Percentiles rank a stretch among this genome's conserved stretches.
These are phyloP conservation scores for Phrynocephalus vlangalii DNA, from an alignment of 2,797 vertebrate species.

Conservation along the genomic window DNA sequence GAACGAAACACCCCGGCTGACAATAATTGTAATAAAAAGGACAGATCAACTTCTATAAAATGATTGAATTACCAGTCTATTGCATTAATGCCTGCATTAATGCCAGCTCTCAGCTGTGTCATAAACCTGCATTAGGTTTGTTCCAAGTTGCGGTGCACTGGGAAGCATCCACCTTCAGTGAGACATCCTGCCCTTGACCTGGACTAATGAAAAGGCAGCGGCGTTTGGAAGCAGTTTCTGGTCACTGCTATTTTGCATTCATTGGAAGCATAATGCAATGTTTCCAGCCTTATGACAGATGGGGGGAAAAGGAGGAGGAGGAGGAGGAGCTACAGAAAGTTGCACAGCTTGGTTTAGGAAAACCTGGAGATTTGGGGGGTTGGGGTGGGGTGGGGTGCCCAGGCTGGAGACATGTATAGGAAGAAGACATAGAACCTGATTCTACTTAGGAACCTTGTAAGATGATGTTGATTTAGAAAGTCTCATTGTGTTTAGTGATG, in stretches of 20 bases:
- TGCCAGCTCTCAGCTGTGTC: slow-evolving; percentile 80
- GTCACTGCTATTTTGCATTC: slow-evolving; percentile 6
- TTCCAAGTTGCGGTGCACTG: slow-evolving; percentile 67
- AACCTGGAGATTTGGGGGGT: no score
- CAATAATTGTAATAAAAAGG: slow-evolving; percentile 98
- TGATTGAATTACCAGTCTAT: slow-evolving; percentile 98
- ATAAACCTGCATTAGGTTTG: slow-evolving; percentile 76
- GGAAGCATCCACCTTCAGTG: slow-evolving; percentile 84
- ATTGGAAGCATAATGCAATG: background rate
- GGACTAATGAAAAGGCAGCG: slow-evolving; percentile 21
- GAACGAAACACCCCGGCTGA: slow-evolving; percentile 92
- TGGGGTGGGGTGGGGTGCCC: no score
- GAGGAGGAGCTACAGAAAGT: slow-evolving; percentile 11
- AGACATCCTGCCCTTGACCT: slow-evolving; percentile 82
- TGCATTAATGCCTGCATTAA: slow-evolving; percentile 98
- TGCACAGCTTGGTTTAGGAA: background rate
- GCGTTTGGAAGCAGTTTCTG: slow-evolving; percentile 40
- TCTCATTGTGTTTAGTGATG: background rate
- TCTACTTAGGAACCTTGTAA: background rate
- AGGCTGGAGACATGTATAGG: background rate
- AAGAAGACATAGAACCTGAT: background rate
- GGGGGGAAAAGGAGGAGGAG: background rate
- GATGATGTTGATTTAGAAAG: background rate
- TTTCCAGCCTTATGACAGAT: slow-evolving; percentile 6
- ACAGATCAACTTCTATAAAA: slow-evolving; percentile 92